These are phyloP conservation scores for Gari tellinella DNA, from an alignment of 2,888 invertebrate genomes.

Conservation along the genomic window DNA sequence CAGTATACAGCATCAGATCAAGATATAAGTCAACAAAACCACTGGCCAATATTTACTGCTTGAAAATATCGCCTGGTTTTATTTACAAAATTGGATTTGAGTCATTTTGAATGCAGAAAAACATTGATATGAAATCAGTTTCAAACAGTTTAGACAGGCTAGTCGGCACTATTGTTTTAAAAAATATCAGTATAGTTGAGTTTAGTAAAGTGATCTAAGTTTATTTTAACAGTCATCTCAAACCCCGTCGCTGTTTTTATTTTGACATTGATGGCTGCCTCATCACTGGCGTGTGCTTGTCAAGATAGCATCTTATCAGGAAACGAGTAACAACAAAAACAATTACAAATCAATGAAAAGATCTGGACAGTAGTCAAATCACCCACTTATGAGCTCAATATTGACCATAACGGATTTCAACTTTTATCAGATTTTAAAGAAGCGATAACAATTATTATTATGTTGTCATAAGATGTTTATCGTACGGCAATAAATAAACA, in stretches of 20 bases:
- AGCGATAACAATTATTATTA: conserved; percentile 30
- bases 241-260: no score
- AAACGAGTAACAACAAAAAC: conserved; percentile 21
- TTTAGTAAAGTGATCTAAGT: no score
- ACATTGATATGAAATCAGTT: no score
- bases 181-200: not conserved
- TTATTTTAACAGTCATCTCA: no score
- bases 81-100: no score
- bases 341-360: conserved; percentile 16
- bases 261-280: not conserved
- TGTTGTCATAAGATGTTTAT: conserved; percentile 47
- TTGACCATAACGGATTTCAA: not conserved
- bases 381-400: not conserved
- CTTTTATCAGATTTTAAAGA: not conserved
- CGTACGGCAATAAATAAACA: conserved; percentile 37
- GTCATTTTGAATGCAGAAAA: no score
- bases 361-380: not conserved
- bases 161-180: no score
- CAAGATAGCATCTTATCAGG: conserved; percentile 26
- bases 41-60: no score
- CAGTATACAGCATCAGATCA: no score
- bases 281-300: not conserved
- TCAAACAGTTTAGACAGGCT: no score
- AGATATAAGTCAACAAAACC: no score
- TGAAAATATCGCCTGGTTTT: no score